phyloP scores from a whole-genome alignment of 1,140 invertebrate genomes.

The Diorhabda elongata region DNA sequence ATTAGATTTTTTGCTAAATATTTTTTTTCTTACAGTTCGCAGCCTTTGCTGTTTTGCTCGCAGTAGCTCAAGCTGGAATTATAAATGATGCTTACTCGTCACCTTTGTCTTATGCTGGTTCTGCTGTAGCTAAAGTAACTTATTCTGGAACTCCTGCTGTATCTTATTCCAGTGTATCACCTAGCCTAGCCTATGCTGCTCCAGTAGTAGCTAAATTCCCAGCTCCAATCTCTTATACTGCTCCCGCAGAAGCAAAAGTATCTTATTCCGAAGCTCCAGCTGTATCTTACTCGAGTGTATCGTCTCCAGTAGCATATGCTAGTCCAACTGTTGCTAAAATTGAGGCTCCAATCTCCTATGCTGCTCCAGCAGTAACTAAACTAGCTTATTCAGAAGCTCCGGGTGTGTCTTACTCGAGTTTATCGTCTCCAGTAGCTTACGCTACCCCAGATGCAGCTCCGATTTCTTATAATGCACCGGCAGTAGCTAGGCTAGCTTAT shows the following conservation, averaged over 20 bases:
- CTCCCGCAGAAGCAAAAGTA: not conserved
- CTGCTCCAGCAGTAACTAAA: conserved; percentile 16
- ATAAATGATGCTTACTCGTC: conserved; percentile 39
- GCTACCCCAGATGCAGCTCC: not conserved
- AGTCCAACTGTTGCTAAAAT: conserved; percentile 5
- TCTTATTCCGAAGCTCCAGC: not conserved
- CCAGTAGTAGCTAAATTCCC: conserved; percentile 3
- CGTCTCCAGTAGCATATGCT: not conserved
- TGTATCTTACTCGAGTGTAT: conserved; percentile 24
- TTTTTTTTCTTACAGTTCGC: conserved; percentile 22
- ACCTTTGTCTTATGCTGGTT: conserved; percentile 26
- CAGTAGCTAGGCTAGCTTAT: not conserved
- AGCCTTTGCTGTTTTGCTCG: conserved; percentile 20
- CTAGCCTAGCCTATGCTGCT: conserved; percentile 8
- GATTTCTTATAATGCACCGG: conserved; percentile 11
- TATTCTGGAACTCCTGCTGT: conserved; percentile 47
- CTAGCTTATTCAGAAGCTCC: not conserved
- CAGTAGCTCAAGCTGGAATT: conserved; percentile 21
- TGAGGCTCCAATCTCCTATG: conserved; percentile 14
- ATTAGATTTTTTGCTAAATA: not conserved
- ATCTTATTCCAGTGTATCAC: conserved; percentile 43
- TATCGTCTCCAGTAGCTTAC: not conserved
- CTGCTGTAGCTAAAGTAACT: conserved; percentile 16
- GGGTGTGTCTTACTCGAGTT: conserved; percentile 23
- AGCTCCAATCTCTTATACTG: not conserved